Evolutionary conservation across 2,888 invertebrate genomes (phyloP).

Genomic region (Sepioteuthis lessoniana): DNA sequence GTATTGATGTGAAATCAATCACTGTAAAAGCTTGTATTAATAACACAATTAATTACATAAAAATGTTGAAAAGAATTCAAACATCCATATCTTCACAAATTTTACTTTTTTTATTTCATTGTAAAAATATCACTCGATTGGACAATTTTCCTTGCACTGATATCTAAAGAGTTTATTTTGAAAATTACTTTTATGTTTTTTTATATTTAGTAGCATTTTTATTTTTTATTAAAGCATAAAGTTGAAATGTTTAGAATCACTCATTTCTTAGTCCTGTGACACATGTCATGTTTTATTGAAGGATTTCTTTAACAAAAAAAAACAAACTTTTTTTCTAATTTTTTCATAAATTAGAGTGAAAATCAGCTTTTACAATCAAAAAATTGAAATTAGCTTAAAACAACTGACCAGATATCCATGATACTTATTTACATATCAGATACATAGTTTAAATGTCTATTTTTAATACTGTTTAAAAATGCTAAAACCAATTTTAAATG

Average conservation of each 20-base stretch:
- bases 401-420: too few relatives aligned
- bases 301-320: neutral
- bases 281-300: neutral
- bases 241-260: neutral
- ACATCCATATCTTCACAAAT: neutral
- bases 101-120: neutral
- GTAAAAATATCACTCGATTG: neutral
- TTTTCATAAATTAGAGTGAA: neutral
- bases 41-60: neutral
- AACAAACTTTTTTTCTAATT: neutral
- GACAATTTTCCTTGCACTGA: slow-evolving; percentile 1
- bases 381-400: neutral
- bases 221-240: neutral
- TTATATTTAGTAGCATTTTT: neutral
- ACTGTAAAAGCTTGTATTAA: neutral
- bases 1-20: neutral
- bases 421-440: too few relatives aligned
- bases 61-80: neutral
- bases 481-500: neutral
- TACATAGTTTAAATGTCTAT: neutral
- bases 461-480: neutral
- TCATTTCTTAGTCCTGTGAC: neutral
- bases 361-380: neutral
- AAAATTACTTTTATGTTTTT: neutral
- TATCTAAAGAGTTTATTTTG: neutral